Base-by-base conservation (phyloP, 2,888 invertebrate species). In the Drosophila percnosoma region DNA sequence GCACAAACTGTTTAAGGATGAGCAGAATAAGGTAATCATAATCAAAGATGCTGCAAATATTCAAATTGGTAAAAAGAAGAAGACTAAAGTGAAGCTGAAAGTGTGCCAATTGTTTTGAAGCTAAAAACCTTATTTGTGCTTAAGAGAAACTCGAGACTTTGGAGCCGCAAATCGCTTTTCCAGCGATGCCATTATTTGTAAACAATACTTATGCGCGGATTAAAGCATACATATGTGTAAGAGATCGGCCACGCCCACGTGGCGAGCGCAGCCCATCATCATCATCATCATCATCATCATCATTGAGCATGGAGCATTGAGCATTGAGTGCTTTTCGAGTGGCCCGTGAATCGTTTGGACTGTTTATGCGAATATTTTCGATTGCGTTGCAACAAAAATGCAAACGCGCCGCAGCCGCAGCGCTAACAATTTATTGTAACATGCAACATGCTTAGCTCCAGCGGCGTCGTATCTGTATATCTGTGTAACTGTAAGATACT, bases 401-500 rank as follows among this genome's bases (percentile, higher is more conserved):
- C 61, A 80, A 78, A 75, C 54, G 75, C 74, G 75, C 58, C 68
- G 76, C 68, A 64, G 45, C 36, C 55, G 55, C 38, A 27, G 55
- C 66, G 64, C 68, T 62, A 52, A 71, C 57, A 72, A 73, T 72
- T 75, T 80, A 75, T 72, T 72, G 57, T 66, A 70, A 64, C 77
- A 77, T 80, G 73, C 70, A 80, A 80, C 78, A 62, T 68, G 76
- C 68, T 57, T 33, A 48, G 54, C 36, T 36, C 42, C 42, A 52
- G 58, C 54, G 64, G 62, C 60, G 60, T 52, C 65, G 62, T 67
- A 76, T 82, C 83, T 86, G 73, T 73, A 1, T 31, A n/a, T 53
- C n/a, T 33, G 40, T 65, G 62, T 70, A 75, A 82, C 87, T 87
- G 74, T 73, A 57, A 71, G 89, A 78, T 89, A 84, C 87, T 89